Conservation (phyloP, 2,113 vertebrate species). For the Diadophis punctatus region DNA sequence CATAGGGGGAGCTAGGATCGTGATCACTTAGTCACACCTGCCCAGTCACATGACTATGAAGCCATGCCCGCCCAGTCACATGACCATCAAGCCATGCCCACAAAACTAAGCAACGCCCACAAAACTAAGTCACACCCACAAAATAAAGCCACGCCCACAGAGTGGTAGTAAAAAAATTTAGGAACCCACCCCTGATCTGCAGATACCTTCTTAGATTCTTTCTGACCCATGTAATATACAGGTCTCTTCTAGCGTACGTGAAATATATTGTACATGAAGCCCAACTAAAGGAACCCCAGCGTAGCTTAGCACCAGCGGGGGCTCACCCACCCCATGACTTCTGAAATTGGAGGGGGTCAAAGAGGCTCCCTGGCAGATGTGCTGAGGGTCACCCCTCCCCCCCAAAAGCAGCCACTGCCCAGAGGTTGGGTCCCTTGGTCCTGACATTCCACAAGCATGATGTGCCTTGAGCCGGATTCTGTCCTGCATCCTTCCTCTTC, state of each 20-base stretch:
- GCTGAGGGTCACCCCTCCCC: not conserved
- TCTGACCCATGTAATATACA: no score
- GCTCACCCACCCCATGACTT: not conserved
- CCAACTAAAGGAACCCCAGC: not conserved
- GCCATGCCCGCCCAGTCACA: no score
- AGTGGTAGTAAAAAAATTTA: no score
- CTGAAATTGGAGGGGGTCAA: not conserved
- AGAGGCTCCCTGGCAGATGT: not conserved
- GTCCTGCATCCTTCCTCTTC: slow-evolving; percentile 4
- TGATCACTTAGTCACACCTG: no score
- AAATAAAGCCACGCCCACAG: no score
- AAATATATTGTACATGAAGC: not conserved
- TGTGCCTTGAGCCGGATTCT: not conserved
- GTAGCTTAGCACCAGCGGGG: not conserved
- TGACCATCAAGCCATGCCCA: no score
- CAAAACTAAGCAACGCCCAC: no score
- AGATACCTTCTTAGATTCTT: no score
- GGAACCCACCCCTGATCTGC: no score
- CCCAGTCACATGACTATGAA: no score
- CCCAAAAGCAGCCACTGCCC: not conserved
- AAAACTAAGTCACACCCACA: no score
- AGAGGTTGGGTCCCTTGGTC: not conserved
- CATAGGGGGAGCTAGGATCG: no score
- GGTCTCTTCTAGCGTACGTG: not conserved
- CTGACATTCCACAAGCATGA: slow-evolving; percentile 14